A percentile compares a stretch with the other conserved stretches of the same genome.
These are phyloP conservation scores for Lepisosteus osseus DNA, from an alignment of 2,113 vertebrate species.

Conservation along the genomic window DNA sequence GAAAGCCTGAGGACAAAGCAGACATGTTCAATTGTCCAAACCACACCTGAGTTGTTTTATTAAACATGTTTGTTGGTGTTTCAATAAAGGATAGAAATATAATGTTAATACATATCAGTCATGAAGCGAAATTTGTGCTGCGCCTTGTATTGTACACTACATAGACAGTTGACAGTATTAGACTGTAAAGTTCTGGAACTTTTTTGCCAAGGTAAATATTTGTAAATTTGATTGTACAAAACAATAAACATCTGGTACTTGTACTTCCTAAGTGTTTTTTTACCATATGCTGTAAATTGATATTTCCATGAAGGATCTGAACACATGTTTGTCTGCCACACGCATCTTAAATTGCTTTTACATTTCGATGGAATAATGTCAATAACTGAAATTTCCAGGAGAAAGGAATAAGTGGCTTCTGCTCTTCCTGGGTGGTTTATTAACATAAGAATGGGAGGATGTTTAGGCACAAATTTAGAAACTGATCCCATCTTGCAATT, in stretches of 20 bases:
- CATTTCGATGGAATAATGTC: neutral
- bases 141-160: too few species aligned
- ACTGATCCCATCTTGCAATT: too few species aligned
- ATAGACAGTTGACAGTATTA: too few species aligned
- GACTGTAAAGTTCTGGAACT: too few species aligned
- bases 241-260: neutral
- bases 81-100: too few species aligned
- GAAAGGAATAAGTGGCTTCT: neutral
- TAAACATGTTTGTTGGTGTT: too few species aligned
- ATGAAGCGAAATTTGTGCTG: too few species aligned
- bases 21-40: too few species aligned
- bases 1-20: too few species aligned
- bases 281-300: neutral
- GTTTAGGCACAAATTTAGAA: constrained; percentile 2
- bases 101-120: too few species aligned
- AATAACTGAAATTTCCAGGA: neutral
- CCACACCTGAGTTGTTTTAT: too few species aligned
- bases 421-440: neutral
- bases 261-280: neutral
- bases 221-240: neutral
- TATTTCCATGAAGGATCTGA: neutral
- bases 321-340: neutral
- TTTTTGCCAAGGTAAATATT: neutral
- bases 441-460: constrained; percentile 9
- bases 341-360: constrained; percentile 1